phyloP scores from a whole-genome alignment of 1,140 invertebrate genomes.

The Coptotermes formosanus region DNA sequence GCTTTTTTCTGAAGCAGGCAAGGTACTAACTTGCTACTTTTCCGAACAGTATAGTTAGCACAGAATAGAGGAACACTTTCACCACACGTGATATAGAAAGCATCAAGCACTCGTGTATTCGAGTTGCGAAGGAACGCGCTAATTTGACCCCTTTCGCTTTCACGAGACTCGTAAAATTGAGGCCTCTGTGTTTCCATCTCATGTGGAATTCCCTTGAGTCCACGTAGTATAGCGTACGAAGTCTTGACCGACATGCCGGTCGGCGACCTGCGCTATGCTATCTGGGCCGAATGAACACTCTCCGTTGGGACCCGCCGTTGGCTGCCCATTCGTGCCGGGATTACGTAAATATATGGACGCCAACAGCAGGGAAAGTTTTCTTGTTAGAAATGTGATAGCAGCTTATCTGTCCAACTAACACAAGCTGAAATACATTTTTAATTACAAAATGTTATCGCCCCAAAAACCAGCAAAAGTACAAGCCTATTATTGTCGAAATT shows the following conservation, averaged over 20 bases:
- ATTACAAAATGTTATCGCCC: neutral
- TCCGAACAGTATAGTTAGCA: neutral
- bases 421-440: neutral
- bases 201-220: neutral
- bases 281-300: constrained; percentile 8
- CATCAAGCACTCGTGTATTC: neutral
- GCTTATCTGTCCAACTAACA: neutral
- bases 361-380: neutral
- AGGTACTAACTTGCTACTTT: neutral
- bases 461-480: too few species aligned
- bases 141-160: too few species aligned
- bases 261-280: neutral
- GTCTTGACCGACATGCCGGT: constrained; percentile 9
- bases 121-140: too few species aligned
- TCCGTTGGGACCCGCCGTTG: neutral
- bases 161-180: too few species aligned
- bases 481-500: too few species aligned
- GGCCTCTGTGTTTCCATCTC: too few species aligned
- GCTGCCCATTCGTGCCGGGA: neutral
- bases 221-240: neutral
- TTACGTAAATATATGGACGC: constrained; percentile 16
- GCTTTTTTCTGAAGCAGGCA: too few species aligned
- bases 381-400: neutral
- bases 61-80: neutral
- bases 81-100: neutral